Conservation (phyloP, 2,888 invertebrate genomes). For the Saturnia japonica region DNA sequence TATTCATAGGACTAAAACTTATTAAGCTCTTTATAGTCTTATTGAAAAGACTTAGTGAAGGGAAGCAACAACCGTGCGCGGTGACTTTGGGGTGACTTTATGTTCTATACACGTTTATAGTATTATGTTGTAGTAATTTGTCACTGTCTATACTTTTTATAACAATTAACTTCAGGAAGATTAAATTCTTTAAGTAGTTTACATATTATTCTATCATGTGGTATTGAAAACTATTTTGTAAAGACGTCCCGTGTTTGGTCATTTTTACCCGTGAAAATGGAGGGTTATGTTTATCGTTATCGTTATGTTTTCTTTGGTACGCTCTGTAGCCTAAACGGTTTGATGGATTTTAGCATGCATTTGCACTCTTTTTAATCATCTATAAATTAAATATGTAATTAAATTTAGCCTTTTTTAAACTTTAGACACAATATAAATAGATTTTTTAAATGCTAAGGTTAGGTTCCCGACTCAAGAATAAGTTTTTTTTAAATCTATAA, state of each 20-base stretch:
- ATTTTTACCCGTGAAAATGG: too few species aligned
- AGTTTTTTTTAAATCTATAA: too few species aligned
- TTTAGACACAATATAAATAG: too few species aligned
- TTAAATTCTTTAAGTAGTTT: neutral
- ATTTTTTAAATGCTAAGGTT: too few species aligned
- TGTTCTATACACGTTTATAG: neutral
- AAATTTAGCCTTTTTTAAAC: too few species aligned
- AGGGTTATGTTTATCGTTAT: too few species aligned
- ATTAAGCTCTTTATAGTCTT: constrained; percentile 3
- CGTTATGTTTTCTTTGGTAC: too few species aligned
- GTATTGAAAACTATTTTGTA: neutral
- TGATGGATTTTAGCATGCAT: too few species aligned
- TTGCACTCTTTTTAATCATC: too few species aligned
- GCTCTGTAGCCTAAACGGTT: too few species aligned
- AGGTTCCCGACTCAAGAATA: too few species aligned
- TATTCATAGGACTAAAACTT: constrained; percentile 11
- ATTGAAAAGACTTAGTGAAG: neutral
- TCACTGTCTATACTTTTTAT: neutral
- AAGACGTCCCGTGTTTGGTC: neutral
- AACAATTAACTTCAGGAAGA: neutral
- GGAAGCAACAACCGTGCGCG: neutral
- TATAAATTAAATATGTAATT: too few species aligned
- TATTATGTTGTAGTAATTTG: neutral
- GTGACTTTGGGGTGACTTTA: constrained; percentile 3
- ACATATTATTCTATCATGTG: neutral